Conservation (phyloP, 2,797 vertebrate genomes). For the Odontamblyopus rebecca region DNA sequence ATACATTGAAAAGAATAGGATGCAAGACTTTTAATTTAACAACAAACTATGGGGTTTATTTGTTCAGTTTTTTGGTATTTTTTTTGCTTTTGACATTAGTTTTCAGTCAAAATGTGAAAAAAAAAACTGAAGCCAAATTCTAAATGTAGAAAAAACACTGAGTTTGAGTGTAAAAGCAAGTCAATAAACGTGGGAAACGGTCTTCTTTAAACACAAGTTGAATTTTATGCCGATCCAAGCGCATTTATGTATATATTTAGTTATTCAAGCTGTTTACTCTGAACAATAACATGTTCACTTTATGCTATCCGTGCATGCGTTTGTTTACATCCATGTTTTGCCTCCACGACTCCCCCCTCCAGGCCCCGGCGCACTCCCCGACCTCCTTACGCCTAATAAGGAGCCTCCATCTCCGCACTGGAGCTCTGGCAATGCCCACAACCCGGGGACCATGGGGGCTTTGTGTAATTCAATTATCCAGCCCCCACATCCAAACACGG, state of each 20-base stretch:
- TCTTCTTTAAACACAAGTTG: too few species aligned
- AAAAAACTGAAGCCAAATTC: too few species aligned
- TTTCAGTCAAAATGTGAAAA: too few species aligned
- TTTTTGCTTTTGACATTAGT: too few species aligned
- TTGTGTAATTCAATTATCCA: constrained; percentile 65
- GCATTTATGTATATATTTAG: background rate
- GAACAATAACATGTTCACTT: background rate
- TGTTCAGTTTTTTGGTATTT: too few species aligned
- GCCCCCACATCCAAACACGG: constrained; percentile 43
- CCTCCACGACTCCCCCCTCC: background rate
- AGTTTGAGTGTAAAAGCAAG: too few species aligned
- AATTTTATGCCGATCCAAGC: too few species aligned
- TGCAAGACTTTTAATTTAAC: too few species aligned
- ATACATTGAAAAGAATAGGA: too few species aligned
- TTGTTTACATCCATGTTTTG: background rate
- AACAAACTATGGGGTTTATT: too few species aligned
- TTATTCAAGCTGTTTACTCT: background rate
- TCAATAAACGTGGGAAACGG: too few species aligned
- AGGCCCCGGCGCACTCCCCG: constrained; percentile 9
- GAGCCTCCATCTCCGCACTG: constrained; percentile 39
- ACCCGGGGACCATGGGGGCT: constrained; percentile 51
- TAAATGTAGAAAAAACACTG: too few species aligned
- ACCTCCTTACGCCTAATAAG: constrained; percentile 47
- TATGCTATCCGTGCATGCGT: background rate
- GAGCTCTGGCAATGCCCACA: constrained; percentile 35